Evolutionary conservation across 2,888 invertebrate genomes (phyloP).

Genomic region (Nymphalis polychloros): DNA sequence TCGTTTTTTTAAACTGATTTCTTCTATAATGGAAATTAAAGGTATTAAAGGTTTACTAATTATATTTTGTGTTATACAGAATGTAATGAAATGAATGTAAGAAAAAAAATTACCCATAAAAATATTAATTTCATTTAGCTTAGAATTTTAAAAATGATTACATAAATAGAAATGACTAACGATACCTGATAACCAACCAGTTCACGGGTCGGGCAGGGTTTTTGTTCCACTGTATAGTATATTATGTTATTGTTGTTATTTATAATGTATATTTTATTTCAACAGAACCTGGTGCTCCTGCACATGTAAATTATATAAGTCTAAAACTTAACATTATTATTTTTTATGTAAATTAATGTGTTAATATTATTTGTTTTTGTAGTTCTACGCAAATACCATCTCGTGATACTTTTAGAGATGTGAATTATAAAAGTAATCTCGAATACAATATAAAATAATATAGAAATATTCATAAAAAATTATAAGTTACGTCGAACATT

Average conservation of each 20-base stretch:
- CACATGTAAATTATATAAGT: not conserved
- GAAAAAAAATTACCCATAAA: too few species aligned
- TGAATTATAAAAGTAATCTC: too few species aligned
- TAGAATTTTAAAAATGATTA: too few species aligned
- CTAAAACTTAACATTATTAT: not conserved
- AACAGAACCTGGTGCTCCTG: conserved; percentile 6
- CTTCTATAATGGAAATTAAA: conserved; percentile 17
- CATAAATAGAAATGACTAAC: too few species aligned
- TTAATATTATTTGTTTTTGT: not conserved
- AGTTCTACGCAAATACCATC: not conserved
- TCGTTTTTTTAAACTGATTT: conserved; percentile 6
- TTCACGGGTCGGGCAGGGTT: too few species aligned
- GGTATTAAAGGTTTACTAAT: not conserved
- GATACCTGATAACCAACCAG: too few species aligned
- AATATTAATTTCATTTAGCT: too few species aligned
- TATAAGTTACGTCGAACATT: too few species aligned
- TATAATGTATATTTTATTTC: not conserved
- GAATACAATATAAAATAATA: too few species aligned
- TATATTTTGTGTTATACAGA: not conserved
- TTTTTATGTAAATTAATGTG: not conserved
- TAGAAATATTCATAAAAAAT: too few species aligned
- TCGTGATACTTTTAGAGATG: not conserved
- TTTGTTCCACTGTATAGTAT: too few species aligned
- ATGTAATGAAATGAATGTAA: too few species aligned
- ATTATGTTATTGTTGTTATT: not conserved